phyloP scores from a whole-genome alignment of 1,140 invertebrate genomes.

The Drosophila pandora region DNA sequence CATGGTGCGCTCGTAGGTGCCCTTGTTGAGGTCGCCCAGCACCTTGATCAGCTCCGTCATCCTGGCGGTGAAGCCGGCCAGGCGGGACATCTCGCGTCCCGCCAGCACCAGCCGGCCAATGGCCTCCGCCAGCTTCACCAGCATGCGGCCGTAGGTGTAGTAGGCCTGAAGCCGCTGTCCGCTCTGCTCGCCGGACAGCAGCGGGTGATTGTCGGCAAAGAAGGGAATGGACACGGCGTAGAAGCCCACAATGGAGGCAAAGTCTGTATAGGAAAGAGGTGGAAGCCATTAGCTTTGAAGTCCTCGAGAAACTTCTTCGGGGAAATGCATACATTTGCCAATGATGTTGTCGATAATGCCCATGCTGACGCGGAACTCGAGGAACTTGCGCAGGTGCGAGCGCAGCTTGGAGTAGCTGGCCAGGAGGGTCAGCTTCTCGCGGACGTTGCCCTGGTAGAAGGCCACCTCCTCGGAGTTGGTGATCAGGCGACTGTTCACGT shows the following conservation, averaged over 20 bases:
- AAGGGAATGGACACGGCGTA: conserved; percentile 97
- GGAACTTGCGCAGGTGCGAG: conserved; percentile 93
- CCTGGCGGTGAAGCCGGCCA: conserved; percentile 95
- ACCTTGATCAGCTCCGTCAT: conserved; percentile 96
- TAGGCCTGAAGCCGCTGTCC: conserved; percentile 92
- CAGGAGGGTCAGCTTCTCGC: conserved; percentile 94
- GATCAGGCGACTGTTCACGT: conserved; percentile 97
- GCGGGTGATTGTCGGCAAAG: conserved; percentile 88
- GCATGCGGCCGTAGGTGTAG: conserved; percentile 98
- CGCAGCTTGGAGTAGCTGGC: conserved; percentile 96
- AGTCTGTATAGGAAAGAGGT: conserved; percentile 86
- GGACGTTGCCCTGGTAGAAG: conserved; percentile 96
- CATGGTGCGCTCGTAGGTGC: conserved; percentile 95
- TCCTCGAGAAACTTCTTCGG: background rate
- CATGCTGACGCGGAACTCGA: conserved; percentile 96
- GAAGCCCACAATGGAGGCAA: conserved; percentile 97
- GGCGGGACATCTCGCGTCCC: conserved; percentile 95
- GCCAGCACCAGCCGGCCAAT: conserved; percentile 97
- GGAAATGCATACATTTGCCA: conserved; percentile 93
- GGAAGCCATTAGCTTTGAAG: background rate
- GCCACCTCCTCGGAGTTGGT: conserved; percentile 99
- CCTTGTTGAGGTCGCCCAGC: conserved; percentile 93
- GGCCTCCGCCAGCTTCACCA: conserved; percentile 98
- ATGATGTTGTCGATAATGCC: conserved; percentile 98
- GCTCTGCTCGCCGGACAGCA: conserved; percentile 87